Base-by-base conservation (phyloP, 2,113 vertebrate genomes). In the Gulo gulo region DNA sequence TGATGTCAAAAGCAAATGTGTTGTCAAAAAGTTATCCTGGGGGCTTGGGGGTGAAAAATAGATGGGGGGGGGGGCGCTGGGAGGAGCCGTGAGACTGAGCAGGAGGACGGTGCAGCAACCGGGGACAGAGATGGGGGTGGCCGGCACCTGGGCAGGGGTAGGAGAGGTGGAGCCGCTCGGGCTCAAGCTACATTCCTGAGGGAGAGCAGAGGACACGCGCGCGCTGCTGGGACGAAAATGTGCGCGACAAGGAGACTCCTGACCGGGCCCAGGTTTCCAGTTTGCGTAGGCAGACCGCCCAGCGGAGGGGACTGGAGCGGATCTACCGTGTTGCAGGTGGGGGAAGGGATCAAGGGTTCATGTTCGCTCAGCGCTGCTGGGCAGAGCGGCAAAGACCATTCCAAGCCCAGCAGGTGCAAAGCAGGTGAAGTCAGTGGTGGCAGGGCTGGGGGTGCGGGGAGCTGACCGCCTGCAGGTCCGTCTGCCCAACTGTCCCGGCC, bases 31-130 rank as follows among this genome's bases (percentile, higher is more conserved):
- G 16, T 34, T 13, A 79, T 34, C 86, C 81, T 57, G 21, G 29
- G 31, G 2, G 6, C 2, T 50, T 14, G 6, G n/a, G 29, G 59
- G 42, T 69, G 34, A 57, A 69, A 79, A 55, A 6, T 9, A 65
- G 36, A 5, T 24, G 4, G 39, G 2, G 11, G 13, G 2, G 14
- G 47, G 59, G 15, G 18, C 1, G 39, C 1, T 16, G 14, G 55
- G 6, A 18, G 65, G 21, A 71, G 55, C 36, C 20, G 3, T 0
- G 39, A 73, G 52, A 4, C 14, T 20, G 9, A 50, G n/a, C 69
- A 63, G 42, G 29, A 57, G 18, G 39, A 26, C 0, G 0, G 5
- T 1, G n/a, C 26, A 21, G 20, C 15, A 52, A 34, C 1, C 52
- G 4, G 15, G 59, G 39, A 29, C 5, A 3, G 47, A 50, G 26